Evolutionary conservation across 2,797 vertebrate species (phyloP), one percentile per base, ranked within the genome.

Genomic region (Manis pentadactyla): DNA sequence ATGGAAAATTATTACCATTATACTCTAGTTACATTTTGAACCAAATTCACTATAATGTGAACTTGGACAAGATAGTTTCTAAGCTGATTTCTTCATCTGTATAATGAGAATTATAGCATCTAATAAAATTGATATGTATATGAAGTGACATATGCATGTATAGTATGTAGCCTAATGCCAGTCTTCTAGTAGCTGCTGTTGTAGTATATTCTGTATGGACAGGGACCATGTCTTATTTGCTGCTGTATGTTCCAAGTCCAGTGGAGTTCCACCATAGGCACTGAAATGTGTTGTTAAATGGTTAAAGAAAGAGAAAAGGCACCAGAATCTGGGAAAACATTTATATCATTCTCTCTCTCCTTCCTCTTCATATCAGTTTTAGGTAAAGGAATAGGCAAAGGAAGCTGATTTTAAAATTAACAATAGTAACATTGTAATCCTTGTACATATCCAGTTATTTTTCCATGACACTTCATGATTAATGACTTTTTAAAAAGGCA

Each of bases 21-120:
- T 85, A 66, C n/a, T 64, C 63, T 51, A 29, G 39, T 82, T 77
- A 59, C 19, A 53, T 71, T 93, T 78, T 97, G 83, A 59, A 77
- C 39, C 5, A 64, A 75, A 75, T 75, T 84, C 73, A 29, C 29
- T 25, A 31, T 42, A 94, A 21, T 86, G 31, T 71, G 13, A 81
- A 59, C 37, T 63, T 81, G 77, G 21, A 11, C 23, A 86, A n/a
- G 51, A 37, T 39, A 39, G 64, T 87, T 96, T 53, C 57, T 87
- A 18, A 88, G 66, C 86, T 78, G 37, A 37, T 79, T 90, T 84
- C 85, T 14, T 55, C 46, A 17, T 61, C 19, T 39, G 29, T 75
- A 3, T 74, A 29, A 74, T 73, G 71, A 83, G 18, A 57, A 11
- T 73, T 66, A 49, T 64, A 42, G 15, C 31, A 92, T 19, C 61